phyloP scores from a whole-genome alignment of 2,888 invertebrate species.

The Ethmia dodecea region DNA sequence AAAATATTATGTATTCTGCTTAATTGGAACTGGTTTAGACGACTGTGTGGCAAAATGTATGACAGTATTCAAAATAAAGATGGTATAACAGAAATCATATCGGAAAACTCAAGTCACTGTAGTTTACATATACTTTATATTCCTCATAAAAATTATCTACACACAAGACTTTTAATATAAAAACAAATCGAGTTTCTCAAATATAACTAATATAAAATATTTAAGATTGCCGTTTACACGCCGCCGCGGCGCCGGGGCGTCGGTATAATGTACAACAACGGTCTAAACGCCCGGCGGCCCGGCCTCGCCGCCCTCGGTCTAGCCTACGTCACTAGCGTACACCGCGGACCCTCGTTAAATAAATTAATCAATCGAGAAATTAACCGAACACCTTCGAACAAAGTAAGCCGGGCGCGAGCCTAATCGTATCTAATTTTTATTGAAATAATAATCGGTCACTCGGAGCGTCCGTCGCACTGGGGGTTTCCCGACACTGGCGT shows the following conservation, averaged over 20 bases:
- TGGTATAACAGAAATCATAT: conserved; percentile 26
- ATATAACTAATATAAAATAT: too few species aligned
- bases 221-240: conserved; percentile 27
- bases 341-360: conserved; percentile 26
- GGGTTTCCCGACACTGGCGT: conserved; percentile 12
- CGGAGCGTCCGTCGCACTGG: conserved; percentile 5
- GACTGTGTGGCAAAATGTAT: conserved; percentile 13
- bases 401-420: conserved; percentile 10
- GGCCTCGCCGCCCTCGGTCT: conserved; percentile 14
- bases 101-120: conserved; percentile 54
- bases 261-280: conserved; percentile 24
- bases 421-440: conserved; percentile 9
- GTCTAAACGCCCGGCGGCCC: conserved; percentile 19
- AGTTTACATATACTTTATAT: conserved; percentile 72
- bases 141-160: conserved; percentile 75
- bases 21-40: conserved; percentile 6
- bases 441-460: conserved; percentile 13
- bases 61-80: conserved; percentile 15
- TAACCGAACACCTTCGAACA: conserved; percentile 15
- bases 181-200: conserved; percentile 65
- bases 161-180: conserved; percentile 70
- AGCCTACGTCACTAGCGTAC: conserved; percentile 5
- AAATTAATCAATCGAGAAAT: conserved; percentile 36
- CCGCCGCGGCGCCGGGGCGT: conserved; percentile 9
- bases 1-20: conserved; percentile 3